A percentile compares a stretch with the other conserved stretches of the same genome.
phyloP scores from a whole-genome alignment of 1,140 invertebrate species.

The Macrocentrus cingulum region DNA sequence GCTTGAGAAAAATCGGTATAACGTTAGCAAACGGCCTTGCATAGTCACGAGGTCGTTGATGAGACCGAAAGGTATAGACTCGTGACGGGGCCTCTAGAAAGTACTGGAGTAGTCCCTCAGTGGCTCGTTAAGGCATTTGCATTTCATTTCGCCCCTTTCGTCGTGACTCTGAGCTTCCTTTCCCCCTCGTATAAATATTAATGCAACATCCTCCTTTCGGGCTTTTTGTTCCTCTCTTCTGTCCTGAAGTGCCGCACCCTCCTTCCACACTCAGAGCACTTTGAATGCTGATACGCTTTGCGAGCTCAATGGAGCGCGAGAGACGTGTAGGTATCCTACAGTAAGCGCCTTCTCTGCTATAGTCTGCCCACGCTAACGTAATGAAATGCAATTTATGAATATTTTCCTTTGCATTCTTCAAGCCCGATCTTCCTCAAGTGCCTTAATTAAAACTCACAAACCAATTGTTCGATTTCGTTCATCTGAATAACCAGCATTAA shows the following conservation, averaged over 20 bases:
- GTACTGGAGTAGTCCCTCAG: slow-evolving; percentile 54
- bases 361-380: slow-evolving; percentile 42
- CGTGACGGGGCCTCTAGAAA: slow-evolving; percentile 43
- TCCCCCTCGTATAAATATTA: slow-evolving; percentile 60
- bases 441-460: slow-evolving; percentile 11
- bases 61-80: slow-evolving; percentile 49
- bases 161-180: slow-evolving; percentile 31
- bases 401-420: slow-evolving; percentile 25
- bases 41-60: slow-evolving; percentile 46
- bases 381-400: slow-evolving; percentile 52
- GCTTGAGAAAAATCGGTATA: not conserved
- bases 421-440: not conserved
- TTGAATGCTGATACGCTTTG: slow-evolving; percentile 49
- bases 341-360: slow-evolving; percentile 19
- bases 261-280: slow-evolving; percentile 47
- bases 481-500: no score
- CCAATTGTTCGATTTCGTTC: no score
- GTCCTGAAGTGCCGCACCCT: slow-evolving; percentile 38
- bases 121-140: slow-evolving; percentile 61
- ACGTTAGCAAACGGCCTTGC: slow-evolving; percentile 12
- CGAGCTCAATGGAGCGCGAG: slow-evolving; percentile 21
- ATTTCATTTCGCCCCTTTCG: slow-evolving; percentile 51
- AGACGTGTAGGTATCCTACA: slow-evolving; percentile 11
- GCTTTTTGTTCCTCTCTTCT: slow-evolving; percentile 56
- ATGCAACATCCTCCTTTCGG: slow-evolving; percentile 59